Evolutionary conservation across 2,113 vertebrate genomes (phyloP), one percentile per base, ranked within the genome.

Genomic region (Rhombomys opimus): DNA sequence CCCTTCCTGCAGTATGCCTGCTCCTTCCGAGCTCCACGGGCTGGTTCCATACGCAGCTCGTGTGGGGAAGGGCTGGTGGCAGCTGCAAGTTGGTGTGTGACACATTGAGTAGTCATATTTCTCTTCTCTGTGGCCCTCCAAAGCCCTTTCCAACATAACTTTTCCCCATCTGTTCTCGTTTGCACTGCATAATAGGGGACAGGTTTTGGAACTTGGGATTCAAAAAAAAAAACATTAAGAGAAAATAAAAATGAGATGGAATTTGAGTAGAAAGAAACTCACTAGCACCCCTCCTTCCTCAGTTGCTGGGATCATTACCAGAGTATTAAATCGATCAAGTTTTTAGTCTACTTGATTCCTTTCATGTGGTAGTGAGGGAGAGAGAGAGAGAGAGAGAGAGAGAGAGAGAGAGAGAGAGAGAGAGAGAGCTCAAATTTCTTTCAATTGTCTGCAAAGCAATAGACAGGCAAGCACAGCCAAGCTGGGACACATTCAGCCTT

Each of bases 131-230:
- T 98, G 97, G 97, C 97, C 97, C 97, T 98, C 97, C 97, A 98
- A 97, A 97, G 97, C 97, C 97, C 97, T 98, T 97, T 98, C 97
- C 97, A 98, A 97, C 97, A 98, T 97, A 97, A 98, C 97, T 98
- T 97, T 96, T 89, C 96, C 97, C 97, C 97, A 98, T 98, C 97
- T 98, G 97, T 97, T 98, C 97, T 97, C 97, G 95, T 98, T 98
- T 98, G 97, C 97, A 96, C 97, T 98, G 97, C 97, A 98, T 98
- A 98, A 98, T 97, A 98, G 97, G 96, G 97, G 97, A 97, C 97
- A 97, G 97, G 95, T 97, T 98, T 98, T 98, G 95, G 97, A 97
- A 97, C 97, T 97, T 98, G 67, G 97, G 96, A 97, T 97, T 98
- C 85, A 95, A 95, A 97, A 97, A 97, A 57, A 57, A 57, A 57